Evolutionary conservation across 1,140 invertebrate species (phyloP), one percentile per base, ranked within the genome.

Genomic region (Monochamus saltuarius): DNA sequence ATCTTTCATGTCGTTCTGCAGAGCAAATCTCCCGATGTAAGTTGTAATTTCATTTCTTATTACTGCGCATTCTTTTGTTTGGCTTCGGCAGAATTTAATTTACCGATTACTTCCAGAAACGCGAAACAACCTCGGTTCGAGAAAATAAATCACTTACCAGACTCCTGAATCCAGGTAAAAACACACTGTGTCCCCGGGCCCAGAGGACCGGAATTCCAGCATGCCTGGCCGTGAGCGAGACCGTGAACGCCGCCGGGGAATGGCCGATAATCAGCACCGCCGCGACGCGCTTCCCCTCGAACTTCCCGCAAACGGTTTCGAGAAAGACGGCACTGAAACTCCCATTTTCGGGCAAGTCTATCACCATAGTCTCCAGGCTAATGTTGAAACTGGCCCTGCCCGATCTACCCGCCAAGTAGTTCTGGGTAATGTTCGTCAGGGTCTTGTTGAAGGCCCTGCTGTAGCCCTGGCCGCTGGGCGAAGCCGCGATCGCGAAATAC

Each of bases 151-250:
- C 42, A 72, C 72, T 73, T 59, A 76, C 73, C 65, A 69, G 51
- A 62, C 62, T 70, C 61, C 67, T 66, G 58, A 75, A 68, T 54
- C 69, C 75, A n/a, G 72, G 69, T 14, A 72, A 50, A 58, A 74
- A 66, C 34, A 63, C 49, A 17, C 59, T 55, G 17, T 72, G 71
- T 16, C 72, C 76, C 46, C 69, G 62, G 9, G 77, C 77, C 77
- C 77, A 79, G 0, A 79, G 52, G 7, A 79, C 77, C 2, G 77
- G 77, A 34, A 79, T 68, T 19, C 73, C 69, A 22, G 73, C 64
- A 38, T 77, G 70, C 19, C 64, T 71, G 10, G 77, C 76, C 7
- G 77, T 72, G 56, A 77, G 47, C 29, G 72, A 71, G 39, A 78
- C 73, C 6, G 75, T 77, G 58, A 75, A 74, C 1, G 75, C 76